These are phyloP conservation scores for Panurus biarmicus DNA, from an alignment of 2,113 vertebrate genomes.

Conservation along the genomic window DNA sequence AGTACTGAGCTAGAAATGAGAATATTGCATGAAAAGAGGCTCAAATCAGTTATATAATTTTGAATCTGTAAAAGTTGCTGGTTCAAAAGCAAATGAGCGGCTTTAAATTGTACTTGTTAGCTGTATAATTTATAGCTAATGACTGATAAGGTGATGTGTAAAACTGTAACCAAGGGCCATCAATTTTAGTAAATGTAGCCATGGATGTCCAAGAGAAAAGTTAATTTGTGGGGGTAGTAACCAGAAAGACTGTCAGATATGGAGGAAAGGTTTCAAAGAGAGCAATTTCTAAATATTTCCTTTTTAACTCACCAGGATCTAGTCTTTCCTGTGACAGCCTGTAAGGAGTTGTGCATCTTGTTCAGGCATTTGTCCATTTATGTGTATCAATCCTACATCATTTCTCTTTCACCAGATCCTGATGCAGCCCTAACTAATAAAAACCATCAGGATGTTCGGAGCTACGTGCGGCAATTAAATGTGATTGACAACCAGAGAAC, in stretches of 20 bases:
- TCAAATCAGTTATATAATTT: neutral
- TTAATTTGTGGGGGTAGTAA: constrained; percentile 5
- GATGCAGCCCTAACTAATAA: constrained; percentile 86
- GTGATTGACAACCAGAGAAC: constrained; percentile 99
- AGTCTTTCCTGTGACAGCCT: constrained; percentile 1
- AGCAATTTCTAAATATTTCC: neutral
- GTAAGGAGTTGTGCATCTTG: neutral
- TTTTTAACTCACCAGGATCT: constrained; percentile 23
- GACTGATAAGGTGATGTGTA: neutral
- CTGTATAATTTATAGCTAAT: neutral
- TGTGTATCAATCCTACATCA: constrained; percentile 43
- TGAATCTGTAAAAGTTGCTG: neutral
- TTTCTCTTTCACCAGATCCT: constrained; percentile 75
- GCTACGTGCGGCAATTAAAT: constrained; percentile 90
- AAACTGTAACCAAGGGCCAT: neutral
- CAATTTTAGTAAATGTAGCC: neutral
- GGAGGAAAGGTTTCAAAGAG: constrained; percentile 7
- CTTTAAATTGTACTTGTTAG: constrained; percentile 1
- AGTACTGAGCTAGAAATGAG: neutral
- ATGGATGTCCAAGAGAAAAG: constrained; percentile 9
- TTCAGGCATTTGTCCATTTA: constrained; percentile 37
- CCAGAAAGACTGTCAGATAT: neutral
- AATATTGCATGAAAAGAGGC: neutral
- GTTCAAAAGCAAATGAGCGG: constrained; percentile 4
- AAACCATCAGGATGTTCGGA: constrained; percentile 90